These are phyloP conservation scores for Caenorhabditis sinica DNA, from an alignment of 2,888 invertebrate genomes.

Conservation along the genomic window DNA sequence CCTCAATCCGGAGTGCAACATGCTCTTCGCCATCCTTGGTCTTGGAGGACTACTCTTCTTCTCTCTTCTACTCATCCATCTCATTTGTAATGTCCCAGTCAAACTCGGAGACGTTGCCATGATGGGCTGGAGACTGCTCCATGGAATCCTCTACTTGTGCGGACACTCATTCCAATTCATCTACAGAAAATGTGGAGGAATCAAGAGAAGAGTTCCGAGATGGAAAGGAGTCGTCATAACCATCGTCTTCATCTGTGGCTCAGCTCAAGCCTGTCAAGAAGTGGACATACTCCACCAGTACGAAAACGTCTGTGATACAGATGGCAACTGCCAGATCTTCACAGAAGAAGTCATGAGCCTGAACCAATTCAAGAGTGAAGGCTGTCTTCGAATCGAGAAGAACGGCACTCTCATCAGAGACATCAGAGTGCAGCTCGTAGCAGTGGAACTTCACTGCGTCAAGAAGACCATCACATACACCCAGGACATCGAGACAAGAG, in stretches of 20 bases:
- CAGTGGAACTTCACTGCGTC: not conserved
- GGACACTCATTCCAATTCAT: no score
- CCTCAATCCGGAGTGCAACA: constrained; percentile 24
- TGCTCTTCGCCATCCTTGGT: not conserved
- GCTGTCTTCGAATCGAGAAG: not conserved
- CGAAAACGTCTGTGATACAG: not conserved
- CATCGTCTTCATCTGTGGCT: no score
- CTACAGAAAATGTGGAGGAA: no score
- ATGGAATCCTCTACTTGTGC: not conserved
- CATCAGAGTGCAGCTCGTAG: not conserved
- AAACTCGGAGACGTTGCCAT: not conserved
- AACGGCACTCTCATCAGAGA: constrained; percentile 16
- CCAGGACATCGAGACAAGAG: not conserved
- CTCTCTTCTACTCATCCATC: not conserved
- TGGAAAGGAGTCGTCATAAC: no score
- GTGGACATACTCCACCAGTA: not conserved
- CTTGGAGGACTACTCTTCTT: not conserved
- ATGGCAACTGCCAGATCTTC: not conserved
- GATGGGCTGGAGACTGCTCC: not conserved
- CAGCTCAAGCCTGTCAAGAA: no score
- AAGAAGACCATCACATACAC: constrained; percentile 2
- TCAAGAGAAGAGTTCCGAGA: no score
- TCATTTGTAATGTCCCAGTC: not conserved
- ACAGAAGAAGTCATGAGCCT: constrained; percentile 12
- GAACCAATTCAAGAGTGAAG: constrained; percentile 2